phyloP scores from a whole-genome alignment of 2,113 vertebrate species.

The Leptobrachium leishanense region DNA sequence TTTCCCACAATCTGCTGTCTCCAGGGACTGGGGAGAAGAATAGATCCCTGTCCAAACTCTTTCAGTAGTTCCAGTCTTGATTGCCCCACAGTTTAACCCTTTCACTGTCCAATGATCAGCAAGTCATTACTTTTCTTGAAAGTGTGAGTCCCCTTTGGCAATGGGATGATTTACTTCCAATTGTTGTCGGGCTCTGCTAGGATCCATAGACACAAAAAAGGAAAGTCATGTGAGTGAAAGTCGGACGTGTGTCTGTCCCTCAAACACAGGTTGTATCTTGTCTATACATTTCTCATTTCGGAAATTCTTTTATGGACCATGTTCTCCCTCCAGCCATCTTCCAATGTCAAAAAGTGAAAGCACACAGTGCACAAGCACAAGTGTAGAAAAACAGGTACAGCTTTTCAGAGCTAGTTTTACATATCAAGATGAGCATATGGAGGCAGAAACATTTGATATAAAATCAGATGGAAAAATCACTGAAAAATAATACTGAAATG shows the following conservation, averaged over 20 bases:
- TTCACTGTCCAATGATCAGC: constrained; percentile 15
- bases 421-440: too few relatives aligned
- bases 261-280: too few relatives aligned
- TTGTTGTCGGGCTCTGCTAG: not conserved
- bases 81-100: constrained; percentile 33
- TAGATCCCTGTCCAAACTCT: constrained; percentile 26
- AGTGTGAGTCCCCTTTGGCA: constrained; percentile 4
- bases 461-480: too few relatives aligned
- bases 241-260: not conserved
- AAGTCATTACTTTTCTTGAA: constrained; percentile 1
- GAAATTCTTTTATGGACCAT: too few relatives aligned
- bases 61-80: constrained; percentile 25
- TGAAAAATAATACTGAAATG: too few relatives aligned
- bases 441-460: too few relatives aligned
- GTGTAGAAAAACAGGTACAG: too few relatives aligned
- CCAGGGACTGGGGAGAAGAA: constrained; percentile 27
- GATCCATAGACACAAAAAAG: not conserved
- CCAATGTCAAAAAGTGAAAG: too few relatives aligned
- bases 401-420: too few relatives aligned
- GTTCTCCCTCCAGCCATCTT: too few relatives aligned
- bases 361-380: too few relatives aligned
- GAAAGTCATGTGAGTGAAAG: not conserved
- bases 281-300: too few relatives aligned
- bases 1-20: constrained; percentile 34
- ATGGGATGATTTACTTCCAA: not conserved